phyloP scores from a whole-genome alignment of 1,140 invertebrate species.

The Metopolophium dirhodum region DNA sequence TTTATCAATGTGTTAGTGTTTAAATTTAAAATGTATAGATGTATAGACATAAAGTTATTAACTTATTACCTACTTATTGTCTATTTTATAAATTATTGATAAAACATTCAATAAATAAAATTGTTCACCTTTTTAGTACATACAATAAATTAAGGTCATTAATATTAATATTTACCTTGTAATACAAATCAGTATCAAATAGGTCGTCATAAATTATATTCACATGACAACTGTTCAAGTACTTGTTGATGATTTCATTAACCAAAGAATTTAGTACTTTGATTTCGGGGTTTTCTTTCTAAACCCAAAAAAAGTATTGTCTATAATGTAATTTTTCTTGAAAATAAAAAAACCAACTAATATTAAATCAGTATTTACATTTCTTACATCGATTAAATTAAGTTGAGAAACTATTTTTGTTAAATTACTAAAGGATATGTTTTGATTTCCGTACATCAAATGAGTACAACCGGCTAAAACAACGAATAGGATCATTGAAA shows the following conservation, averaged over 20 bases:
- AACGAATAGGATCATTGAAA: not conserved
- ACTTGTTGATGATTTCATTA: conserved; percentile 11
- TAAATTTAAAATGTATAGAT: too few species aligned
- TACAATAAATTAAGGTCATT: not conserved
- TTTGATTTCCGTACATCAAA: not conserved
- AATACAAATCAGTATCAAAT: conserved; percentile 36
- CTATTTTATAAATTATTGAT: not conserved
- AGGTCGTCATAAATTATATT: conserved; percentile 43
- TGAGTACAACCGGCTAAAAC: not conserved
- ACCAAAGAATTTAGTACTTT: conserved; percentile 43
- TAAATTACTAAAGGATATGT: not conserved
- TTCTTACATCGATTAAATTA: not conserved
- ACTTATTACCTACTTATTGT: not conserved
- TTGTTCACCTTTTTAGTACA: not conserved
- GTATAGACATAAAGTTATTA: too few species aligned
- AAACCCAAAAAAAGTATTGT: not conserved
- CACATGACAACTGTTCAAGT: conserved; percentile 29
- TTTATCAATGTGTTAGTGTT: too few species aligned
- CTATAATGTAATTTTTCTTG: not conserved
- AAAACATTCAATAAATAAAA: not conserved
- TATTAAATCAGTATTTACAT: not conserved
- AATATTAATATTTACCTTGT: conserved; percentile 31
- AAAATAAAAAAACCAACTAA: not conserved
- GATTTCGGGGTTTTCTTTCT: conserved; percentile 48
- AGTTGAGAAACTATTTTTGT: not conserved